Base-by-base conservation (phyloP, 1,140 invertebrate species). In the Piezodorus guildinii region DNA sequence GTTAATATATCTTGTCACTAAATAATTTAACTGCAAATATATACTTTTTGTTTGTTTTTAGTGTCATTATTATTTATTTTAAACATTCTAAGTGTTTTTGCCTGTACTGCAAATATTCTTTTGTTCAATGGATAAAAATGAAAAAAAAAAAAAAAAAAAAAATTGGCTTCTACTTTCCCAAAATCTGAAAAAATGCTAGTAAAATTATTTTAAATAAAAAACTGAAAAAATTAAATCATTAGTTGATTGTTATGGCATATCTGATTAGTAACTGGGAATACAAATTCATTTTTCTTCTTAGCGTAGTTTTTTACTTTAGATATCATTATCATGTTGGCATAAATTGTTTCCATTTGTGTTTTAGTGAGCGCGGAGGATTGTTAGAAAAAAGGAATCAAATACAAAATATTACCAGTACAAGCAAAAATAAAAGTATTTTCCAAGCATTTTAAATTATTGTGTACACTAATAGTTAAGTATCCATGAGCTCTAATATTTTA, bases 351-450 rank as follows among this genome's bases (percentile, higher is more conserved):
- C 34, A 39, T 34, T 46, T 64, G 62, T 64, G 62, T 52, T 64
- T 59, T 46, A 64, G 62, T 23, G 62, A 54, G 25, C 52, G 54
- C 27, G 54, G 54, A 19, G 51, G 46, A 45, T 25, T 64, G 14
- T 46, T 64, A 17, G 62, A 64, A 27, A 64, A 64, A 21, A 39
- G 62, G 58, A 64, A 44, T 46, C 62, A 59, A 23, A 58, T 58
- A 21, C 51, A 58, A 59, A 51, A 52, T 19, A 58, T 16, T 46
- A 19, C 52, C 30, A 51, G 45, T 23, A 58, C 27, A 19, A 59
- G 62, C 27, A 64, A 64, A 46, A 34, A 52, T 44, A 14, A 52
- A 14, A 64, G 58, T 54, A 44, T 56, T 21, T 64, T 34, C 19
- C 62, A 64, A 59, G 62, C 62, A 16, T 52, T 59, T 8, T 64